These are phyloP conservation scores for Labeo catla DNA, from an alignment of 2,113 vertebrate species.

Conservation along the genomic window DNA sequence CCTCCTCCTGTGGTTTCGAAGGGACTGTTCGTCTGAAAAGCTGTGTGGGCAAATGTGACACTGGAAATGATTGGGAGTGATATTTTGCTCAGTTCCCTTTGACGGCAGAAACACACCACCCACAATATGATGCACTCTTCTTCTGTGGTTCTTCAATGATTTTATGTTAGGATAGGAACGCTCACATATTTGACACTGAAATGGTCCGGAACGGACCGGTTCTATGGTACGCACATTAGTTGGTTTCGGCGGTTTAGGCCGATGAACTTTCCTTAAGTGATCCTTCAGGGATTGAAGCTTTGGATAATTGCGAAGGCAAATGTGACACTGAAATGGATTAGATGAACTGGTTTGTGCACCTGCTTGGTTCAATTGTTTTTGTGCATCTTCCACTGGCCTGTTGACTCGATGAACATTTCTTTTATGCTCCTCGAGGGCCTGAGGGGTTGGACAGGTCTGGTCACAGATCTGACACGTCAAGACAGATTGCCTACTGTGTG, in stretches of 20 bases:
- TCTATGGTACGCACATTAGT: neutral
- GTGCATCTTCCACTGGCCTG: slow-evolving; percentile 1
- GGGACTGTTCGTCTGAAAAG: slow-evolving; percentile 72
- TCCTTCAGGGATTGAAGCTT: slow-evolving; percentile 59
- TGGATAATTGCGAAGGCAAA: slow-evolving; percentile 59
- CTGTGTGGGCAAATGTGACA: slow-evolving; percentile 75
- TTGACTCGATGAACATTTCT: slow-evolving; percentile 65
- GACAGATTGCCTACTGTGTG: slow-evolving; percentile 71
- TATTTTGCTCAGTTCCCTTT: slow-evolving; percentile 47
- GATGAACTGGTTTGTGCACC: slow-evolving; percentile 40
- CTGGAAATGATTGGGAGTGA: slow-evolving; percentile 61
- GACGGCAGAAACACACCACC: slow-evolving; percentile 41
- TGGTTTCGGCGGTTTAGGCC: slow-evolving; percentile 21
- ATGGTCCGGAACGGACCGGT: slow-evolving; percentile 16
- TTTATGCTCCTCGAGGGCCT: slow-evolving; percentile 77
- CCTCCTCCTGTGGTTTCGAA: slow-evolving; percentile 76
- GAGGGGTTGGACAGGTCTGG: slow-evolving; percentile 68
- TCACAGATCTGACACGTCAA: slow-evolving; percentile 73
- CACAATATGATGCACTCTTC: slow-evolving; percentile 51
- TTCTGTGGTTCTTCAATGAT: slow-evolving; percentile 55
- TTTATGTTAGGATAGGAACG: slow-evolving; percentile 48
- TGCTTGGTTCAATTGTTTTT: neutral
- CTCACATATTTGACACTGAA: slow-evolving; percentile 53
- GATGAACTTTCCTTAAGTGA: slow-evolving; percentile 59
- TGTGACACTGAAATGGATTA: slow-evolving; percentile 54